Conservation (phyloP, 2,888 invertebrate species). For the Cataglyphis rosenhaueri region DNA sequence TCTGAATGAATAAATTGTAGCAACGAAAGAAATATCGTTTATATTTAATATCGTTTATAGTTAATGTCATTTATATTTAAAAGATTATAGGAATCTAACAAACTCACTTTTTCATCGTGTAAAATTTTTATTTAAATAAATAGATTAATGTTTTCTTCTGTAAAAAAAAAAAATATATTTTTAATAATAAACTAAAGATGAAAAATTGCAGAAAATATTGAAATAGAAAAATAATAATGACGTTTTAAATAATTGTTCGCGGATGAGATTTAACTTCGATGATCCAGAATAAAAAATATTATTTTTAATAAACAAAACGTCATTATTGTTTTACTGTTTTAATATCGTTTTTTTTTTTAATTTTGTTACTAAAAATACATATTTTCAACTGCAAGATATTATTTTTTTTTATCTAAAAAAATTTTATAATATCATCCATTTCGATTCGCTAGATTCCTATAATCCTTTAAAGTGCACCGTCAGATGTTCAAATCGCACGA, state of each 20-base stretch:
- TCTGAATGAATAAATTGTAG: not conserved
- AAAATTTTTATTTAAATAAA: not conserved
- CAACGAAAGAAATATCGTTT: not conserved
- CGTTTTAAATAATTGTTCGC: no score
- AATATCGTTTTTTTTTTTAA: not conserved
- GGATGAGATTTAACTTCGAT: no score
- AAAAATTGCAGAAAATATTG: not conserved
- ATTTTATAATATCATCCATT: not conserved
- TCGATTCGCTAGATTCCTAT: not conserved
- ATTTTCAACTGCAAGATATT: no score
- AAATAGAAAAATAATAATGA: no score
- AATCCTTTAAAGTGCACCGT: not conserved
- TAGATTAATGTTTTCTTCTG: not conserved
- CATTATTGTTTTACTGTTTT: not conserved
- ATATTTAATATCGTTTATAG: not conserved
- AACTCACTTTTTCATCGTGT: not conserved
- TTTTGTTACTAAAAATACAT: no score
- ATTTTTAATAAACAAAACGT: not conserved
- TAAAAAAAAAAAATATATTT: not conserved
- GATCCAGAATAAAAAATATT: not conserved
- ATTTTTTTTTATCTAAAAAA: not conserved
- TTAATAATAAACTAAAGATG: not conserved
- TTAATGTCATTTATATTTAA: not conserved
- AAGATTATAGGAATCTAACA: not conserved
- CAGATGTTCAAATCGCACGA: not conserved